Evolutionary conservation across 2,797 vertebrate genomes (phyloP), one percentile per base, ranked within the genome.

Genomic region (Mus caroli): DNA sequence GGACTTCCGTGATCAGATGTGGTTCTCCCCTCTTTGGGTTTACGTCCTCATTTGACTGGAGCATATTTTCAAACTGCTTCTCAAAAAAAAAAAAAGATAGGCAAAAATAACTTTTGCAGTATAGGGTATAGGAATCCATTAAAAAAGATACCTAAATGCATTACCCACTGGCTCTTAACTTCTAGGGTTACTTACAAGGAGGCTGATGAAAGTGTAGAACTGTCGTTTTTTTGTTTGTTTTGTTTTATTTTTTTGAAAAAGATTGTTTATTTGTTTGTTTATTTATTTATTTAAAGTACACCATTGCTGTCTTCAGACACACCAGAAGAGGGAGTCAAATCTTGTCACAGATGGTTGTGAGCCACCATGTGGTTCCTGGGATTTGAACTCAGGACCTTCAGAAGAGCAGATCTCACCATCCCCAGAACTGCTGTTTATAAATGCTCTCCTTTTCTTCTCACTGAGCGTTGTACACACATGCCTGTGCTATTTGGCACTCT

Each of bases 361-460:
- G 54, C 54, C 54, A 17, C 54, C 54, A 54, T 54, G 54, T 54
- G 54, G 54, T 54, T 54, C 15, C 54, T 54, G 54, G 14, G 54
- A 17, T 54, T 54, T 54, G 14, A 54, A 54, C 14, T 54, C 54
- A 54, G 54, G 54, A 15, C 54, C 54, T 54, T 17, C 54, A 17
- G 54, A 54, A 54, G 54, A 54, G 15, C 54, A 17, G 54, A 54
- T 15, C 54, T 54, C 54, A 54, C 54, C 54, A 15, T 2, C 54
- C 54, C 54, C 54, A 62, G 86, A 67, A 46, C 50, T 62, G 56
- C 46, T n/a, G 77, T 92, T 86, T 85, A 46, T 50, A 69, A 54
- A 22, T 56, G 17, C 79, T 69, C 37, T 87, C 6, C 24, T 89
- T 88, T 91, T 85, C 20, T 73, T 77, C n/a, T 95, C 34, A 82